A percentile compares a stretch with the other conserved stretches of the same genome.
phyloP scores from a whole-genome alignment of 2,113 vertebrate genomes.

The Porphyrio hochstetteri region DNA sequence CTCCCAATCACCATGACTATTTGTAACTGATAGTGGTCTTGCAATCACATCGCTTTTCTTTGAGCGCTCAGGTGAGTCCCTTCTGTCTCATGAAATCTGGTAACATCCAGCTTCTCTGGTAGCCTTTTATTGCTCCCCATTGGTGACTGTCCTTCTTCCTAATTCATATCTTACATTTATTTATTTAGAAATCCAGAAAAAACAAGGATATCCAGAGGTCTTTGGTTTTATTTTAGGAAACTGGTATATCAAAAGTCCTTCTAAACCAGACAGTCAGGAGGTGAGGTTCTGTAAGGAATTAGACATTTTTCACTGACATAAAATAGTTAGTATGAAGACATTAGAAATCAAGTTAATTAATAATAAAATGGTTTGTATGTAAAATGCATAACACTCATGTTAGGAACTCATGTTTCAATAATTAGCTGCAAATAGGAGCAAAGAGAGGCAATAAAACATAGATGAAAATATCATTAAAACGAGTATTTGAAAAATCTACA shows the following conservation, averaged over 20 bases:
- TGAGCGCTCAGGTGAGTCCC: neutral
- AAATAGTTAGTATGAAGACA: neutral
- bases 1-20: neutral
- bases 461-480: neutral
- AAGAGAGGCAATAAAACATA: neutral
- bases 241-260: neutral
- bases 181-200: neutral
- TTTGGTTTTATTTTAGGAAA: neutral
- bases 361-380: neutral
- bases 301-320: neutral
- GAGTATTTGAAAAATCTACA: neutral
- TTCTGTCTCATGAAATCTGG: neutral
- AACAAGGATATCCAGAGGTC: rapidly evolving
- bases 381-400: neutral
- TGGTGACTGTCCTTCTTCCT: neutral
- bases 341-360: neutral
- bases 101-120: neutral
- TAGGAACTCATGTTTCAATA: neutral
- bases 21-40: neutral
- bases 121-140: neutral
- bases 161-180: neutral
- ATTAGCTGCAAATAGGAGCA: neutral
- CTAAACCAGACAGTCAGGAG: neutral
- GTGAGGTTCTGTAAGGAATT: neutral
- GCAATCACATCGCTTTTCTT: neutral